These are phyloP conservation scores for Drosophila repletoides DNA, from an alignment of 1,140 invertebrate species.

Conservation along the genomic window DNA sequence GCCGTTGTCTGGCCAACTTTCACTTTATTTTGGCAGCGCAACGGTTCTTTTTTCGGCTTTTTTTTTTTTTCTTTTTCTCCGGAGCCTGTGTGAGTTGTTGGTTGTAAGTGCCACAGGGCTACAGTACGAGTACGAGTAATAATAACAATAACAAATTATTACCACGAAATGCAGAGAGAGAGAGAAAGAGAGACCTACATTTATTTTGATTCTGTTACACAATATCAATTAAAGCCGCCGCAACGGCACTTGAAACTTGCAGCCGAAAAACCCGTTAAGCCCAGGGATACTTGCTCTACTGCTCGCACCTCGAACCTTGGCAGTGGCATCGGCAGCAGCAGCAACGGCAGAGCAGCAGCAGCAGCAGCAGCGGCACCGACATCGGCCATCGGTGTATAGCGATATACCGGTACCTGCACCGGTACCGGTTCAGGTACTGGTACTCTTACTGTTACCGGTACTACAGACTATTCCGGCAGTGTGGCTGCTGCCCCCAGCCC, in stretches of 20 bases:
- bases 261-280: constrained; percentile 67
- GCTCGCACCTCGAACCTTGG: constrained; percentile 31
- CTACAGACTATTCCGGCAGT: too few relatives aligned
- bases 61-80: too few relatives aligned
- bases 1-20: constrained; percentile 57
- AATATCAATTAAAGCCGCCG: constrained; percentile 68
- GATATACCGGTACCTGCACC: background rate
- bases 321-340: background rate
- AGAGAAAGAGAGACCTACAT: constrained; percentile 63
- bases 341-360: too few relatives aligned
- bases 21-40: constrained; percentile 75
- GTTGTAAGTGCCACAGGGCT: constrained; percentile 16
- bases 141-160: constrained; percentile 54
- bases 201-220: constrained; percentile 72
- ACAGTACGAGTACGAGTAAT: background rate
- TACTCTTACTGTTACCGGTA: background rate
- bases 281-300: constrained; percentile 72
- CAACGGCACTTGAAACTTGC: constrained; percentile 19
- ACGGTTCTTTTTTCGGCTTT: constrained; percentile 65
- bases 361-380: background rate
- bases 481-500: constrained; percentile 15
- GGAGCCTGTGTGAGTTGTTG: constrained; percentile 28
- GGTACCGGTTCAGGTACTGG: background rate
- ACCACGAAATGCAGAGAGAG: too few relatives aligned
- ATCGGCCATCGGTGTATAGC: too few relatives aligned